Evolutionary conservation across 2,797 vertebrate genomes (phyloP).

Genomic region (Sylvia borin): DNA sequence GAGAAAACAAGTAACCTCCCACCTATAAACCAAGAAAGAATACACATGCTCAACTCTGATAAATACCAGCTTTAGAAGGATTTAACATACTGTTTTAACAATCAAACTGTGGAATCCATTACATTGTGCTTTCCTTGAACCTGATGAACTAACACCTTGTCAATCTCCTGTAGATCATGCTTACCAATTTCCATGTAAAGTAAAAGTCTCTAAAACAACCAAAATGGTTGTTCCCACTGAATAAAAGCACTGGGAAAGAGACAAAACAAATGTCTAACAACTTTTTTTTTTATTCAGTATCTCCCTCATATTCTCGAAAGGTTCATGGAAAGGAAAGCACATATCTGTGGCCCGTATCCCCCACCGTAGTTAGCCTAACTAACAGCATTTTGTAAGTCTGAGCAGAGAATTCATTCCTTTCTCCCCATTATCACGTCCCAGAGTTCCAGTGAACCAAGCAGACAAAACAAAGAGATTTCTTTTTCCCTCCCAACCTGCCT

Average conservation of each 20-base stretch:
- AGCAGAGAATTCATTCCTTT: neutral
- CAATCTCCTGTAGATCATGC: neutral
- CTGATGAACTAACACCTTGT: neutral
- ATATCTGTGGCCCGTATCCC: fast-evolving
- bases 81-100: neutral
- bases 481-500: neutral
- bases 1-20: neutral
- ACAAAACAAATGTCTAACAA: neutral
- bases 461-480: neutral
- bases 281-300: neutral
- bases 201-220: neutral
- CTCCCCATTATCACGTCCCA: neutral
- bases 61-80: neutral
- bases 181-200: neutral
- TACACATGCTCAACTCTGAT: neutral
- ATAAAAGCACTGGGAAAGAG: neutral
- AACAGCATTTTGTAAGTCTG: neutral
- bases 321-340: neutral
- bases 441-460: neutral
- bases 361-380: neutral
- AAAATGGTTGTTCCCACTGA: neutral
- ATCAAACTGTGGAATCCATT: neutral
- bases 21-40: neutral
- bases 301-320: neutral
- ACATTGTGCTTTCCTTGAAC: neutral